A percentile compares a stretch with the other conserved stretches of the same genome.
Conservation (phyloP, 2,888 invertebrate species). For the Bellardia bayeri region DNA sequence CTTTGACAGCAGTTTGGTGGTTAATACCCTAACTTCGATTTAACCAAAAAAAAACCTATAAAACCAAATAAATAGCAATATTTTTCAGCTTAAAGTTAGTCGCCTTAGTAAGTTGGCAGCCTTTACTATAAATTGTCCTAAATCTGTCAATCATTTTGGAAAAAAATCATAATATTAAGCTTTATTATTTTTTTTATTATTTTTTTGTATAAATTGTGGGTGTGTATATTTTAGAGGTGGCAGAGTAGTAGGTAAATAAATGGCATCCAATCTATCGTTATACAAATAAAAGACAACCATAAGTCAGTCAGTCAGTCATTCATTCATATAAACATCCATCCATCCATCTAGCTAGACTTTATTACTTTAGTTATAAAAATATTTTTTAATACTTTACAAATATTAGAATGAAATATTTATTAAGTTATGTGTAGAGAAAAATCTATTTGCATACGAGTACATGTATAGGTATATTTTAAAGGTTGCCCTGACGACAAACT, state of each 20-base stretch:
- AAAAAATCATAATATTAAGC: not conserved
- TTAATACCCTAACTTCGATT: constrained; percentile 4
- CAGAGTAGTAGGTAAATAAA: constrained; percentile 30
- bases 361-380: constrained; percentile 33
- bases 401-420: constrained; percentile 17
- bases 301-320: constrained; percentile 26
- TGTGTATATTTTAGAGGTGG: constrained; percentile 49
- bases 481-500: constrained; percentile 64
- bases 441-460: not conserved
- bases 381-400: constrained; percentile 12
- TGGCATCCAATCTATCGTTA: not conserved
- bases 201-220: constrained; percentile 41
- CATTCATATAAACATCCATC: not conserved
- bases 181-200: constrained; percentile 55
- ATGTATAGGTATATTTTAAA: constrained; percentile 26
- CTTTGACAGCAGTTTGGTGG: constrained; percentile 61
- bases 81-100: constrained; percentile 26
- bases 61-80: not conserved
- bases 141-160: constrained; percentile 80
- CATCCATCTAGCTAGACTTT: not conserved
- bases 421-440: not conserved
- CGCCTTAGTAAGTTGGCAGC: constrained; percentile 6
- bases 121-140: constrained; percentile 74
- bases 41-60: not conserved
- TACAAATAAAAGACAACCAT: not conserved